Base-by-base conservation (phyloP, 2,797 vertebrate species). In the Melanotaenia boesemani region DNA sequence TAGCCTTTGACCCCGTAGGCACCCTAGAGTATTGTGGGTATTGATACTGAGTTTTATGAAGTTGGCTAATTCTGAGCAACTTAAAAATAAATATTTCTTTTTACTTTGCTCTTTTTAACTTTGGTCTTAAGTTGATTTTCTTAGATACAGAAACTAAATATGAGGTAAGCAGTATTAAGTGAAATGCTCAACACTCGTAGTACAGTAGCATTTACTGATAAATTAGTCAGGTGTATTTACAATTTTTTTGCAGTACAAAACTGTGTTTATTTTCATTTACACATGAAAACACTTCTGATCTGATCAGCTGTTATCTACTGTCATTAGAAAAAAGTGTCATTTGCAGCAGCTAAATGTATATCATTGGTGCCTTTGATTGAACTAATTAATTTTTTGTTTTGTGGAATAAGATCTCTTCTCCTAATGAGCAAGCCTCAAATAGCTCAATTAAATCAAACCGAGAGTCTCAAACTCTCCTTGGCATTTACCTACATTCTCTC, bases 321-420 rank as follows among this genome's bases (percentile, higher is more conserved):
- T 87, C 86, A 88, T 90, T 82, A 89, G 69, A 71, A 74, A 60
- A 34, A 71, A 74, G 78, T 71, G 83, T 83, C 81, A 90, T 90
- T 91, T 80, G 82, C 77, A 66, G 74, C 89, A 81, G 82, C 82
- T 79, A 79, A 90, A 88, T 76, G 76, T 92, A 87, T 82, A 87
- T 88, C 77, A 76, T 81, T 77, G 87, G 85, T 89, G 88, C 78
- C 70, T 92, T 93, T 94, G 93, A 94, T 94, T 93, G 89, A 92
- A 93, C 76, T 94, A 95, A 95, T 95, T 94, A 94, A 90, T 88
- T 61, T 70, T 6, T 67, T 84, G 85, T 88, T 88, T 79, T 79
- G 82, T 85, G 79, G 88, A 94, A 92, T 91, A 89, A 93, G 91
- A 92, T 90, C 82, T 92, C 84, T 85, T 78, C 73, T 76, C 82